Base-by-base conservation (phyloP, 2,888 invertebrate genomes). In the Chrysolina oricalcia region DNA sequence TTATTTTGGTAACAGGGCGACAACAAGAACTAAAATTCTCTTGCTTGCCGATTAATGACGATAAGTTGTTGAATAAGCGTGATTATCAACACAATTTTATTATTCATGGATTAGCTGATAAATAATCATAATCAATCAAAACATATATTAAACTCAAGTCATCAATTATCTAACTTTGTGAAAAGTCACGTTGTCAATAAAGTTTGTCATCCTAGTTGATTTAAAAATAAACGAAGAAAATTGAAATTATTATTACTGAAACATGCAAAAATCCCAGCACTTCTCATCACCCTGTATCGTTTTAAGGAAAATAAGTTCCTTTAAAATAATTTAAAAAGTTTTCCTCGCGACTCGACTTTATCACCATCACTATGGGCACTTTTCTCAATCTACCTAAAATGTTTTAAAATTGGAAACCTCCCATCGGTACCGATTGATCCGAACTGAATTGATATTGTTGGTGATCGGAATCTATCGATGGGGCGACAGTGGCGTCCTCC, bases 401-500 rank as follows among this genome's bases (percentile, higher is more conserved):
- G 56, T 78, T 72, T 85, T 94, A 96, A 90, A 96, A 96, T 85
- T 95, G 93, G 88, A 95, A 96, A 83, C 94, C 94, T 81, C 94
- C 94, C 90, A 93, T 93, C 23, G 95, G 95, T 82, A 94, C 92
- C 71, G 92, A 91, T 84, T 93, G 92, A 87, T 94, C 93, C 11
- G 93, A 89, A 86, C 90, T 91, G 86, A 94, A 97, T 83, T 92
- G 92, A 86, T 94, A 95, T 87, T 95, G 94, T 86, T 93, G 92
- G 78, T 91, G 90, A 17, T 93, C 92, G 5, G 92, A 91, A 77
- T 95, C 94, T 27, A 94, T 93, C 13, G 92, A 90, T 0, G 96
- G 97, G 46, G 96, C 96, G 11, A 97, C 92, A 69, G 94, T 91
- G 0, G 93, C 90, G 84, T 96, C 96, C 83, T 93, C 93, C 86